Evolutionary conservation across 2,113 vertebrate species (phyloP).

Genomic region (Hydrochoerus hydrochaeris): DNA sequence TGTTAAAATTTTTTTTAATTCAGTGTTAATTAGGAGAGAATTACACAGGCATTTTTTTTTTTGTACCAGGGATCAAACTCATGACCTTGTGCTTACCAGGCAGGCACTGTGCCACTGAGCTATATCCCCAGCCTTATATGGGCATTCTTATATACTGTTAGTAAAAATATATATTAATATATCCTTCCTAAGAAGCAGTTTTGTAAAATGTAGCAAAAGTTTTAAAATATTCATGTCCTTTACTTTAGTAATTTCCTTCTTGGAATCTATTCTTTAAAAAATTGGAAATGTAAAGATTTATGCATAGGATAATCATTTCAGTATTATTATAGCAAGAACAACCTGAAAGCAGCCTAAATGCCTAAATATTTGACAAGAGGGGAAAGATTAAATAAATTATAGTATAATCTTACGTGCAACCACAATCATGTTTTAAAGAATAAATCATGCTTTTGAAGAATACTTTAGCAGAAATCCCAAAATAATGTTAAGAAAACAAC

Average conservation of each 20-base stretch:
- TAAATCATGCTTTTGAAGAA: conserved; percentile 47
- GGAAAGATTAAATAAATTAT: conserved; percentile 55
- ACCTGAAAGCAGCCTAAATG: conserved; percentile 57
- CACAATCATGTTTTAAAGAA: not conserved
- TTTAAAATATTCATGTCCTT: conserved; percentile 63
- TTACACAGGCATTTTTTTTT: conserved; percentile 37
- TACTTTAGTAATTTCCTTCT: conserved; percentile 63
- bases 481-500: conserved; percentile 44
- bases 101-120: no score
- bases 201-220: conserved; percentile 55
- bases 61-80: no score
- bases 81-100: no score
- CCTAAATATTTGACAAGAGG: conserved; percentile 50
- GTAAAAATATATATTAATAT: conserved; percentile 24
- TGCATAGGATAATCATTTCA: conserved; percentile 56
- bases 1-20: no score
- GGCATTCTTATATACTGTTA: conserved; percentile 43
- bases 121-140: not conserved
- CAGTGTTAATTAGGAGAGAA: conserved; percentile 7
- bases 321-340: conserved; percentile 54
- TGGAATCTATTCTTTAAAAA: conserved; percentile 66
- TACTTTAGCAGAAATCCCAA: conserved; percentile 60
- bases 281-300: conserved; percentile 60
- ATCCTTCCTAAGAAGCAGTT: conserved; percentile 54
- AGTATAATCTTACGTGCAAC: not conserved